Evolutionary conservation across 2,888 invertebrate genomes (phyloP), one percentile per base, ranked within the genome.

Genomic region (Metacarcinus magister): DNA sequence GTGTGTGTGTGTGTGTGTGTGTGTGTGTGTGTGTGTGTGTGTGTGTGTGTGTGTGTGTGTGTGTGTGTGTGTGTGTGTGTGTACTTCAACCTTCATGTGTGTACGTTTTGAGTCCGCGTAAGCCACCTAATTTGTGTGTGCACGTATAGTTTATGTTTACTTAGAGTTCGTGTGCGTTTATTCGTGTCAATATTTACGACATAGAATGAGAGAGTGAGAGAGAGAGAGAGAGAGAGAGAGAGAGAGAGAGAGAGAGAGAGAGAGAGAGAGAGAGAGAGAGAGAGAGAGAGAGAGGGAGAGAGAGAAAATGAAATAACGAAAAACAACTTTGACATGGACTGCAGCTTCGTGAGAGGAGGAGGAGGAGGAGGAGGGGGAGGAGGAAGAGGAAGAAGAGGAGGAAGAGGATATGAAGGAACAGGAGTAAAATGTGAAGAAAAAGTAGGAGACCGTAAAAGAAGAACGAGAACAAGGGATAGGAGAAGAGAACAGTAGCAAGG

Each of bases 191-290:
- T n/a, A n/a, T n/a, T n/a, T n/a, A n/a, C n/a, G n/a, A n/a, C n/a
- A n/a, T 13, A 48, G 13, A 48, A 48, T 48, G 13, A 13, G 48
- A 48, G 48, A 48, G 48, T 8, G 48, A 48, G 60, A 60, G 60
- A 60, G 60, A 60, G 60, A 60, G 60, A 60, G 60, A 60, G 67
- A 67, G 67, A 67, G 67, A 67, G 67, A 67, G 67, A 67, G 67
- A 67, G 67, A 67, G 67, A 67, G 67, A 67, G 67, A 67, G 67
- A 67, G 67, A 67, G 67, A 67, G 67, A 67, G 67, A 67, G 67
- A 67, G 67, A 67, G 67, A 67, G 67, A 67, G 67, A 67, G 67
- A 67, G 67, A 67, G 67, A 67, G 67, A 67, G 67, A 67, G 67
- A 67, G 67, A 67, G 67, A 67, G 67, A 67, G 19, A 23, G 67